A percentile compares a stretch with the other conserved stretches of the same genome.
These are phyloP conservation scores for Urocolius indicus DNA, from an alignment of 2,113 vertebrate genomes.

Conservation along the genomic window DNA sequence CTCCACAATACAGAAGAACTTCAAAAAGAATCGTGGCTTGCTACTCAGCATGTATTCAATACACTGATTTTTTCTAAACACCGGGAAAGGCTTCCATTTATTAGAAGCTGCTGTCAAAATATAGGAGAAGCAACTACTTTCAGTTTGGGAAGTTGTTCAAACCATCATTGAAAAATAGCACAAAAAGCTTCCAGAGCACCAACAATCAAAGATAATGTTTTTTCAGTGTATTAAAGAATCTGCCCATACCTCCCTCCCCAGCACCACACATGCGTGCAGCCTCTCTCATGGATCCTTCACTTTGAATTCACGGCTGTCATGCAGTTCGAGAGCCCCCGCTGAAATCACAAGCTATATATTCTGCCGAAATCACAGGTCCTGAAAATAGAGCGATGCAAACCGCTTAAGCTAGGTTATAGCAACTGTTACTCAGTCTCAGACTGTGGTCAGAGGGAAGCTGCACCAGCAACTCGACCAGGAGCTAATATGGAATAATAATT, in stretches of 20 bases:
- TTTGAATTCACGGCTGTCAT: neutral
- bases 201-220: neutral
- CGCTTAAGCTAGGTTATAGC: rapidly evolving
- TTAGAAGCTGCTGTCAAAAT: constrained; percentile 9
- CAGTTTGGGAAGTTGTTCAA: neutral
- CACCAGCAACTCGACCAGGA: neutral
- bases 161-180: neutral
- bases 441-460: neutral
- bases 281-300: neutral
- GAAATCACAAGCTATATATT: neutral
- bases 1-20: neutral
- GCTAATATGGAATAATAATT: neutral
- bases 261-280: rapidly evolving
- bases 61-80: neutral
- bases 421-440: neutral
- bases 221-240: neutral
- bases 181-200: neutral
- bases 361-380: constrained; percentile 15
- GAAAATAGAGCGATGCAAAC: neutral
- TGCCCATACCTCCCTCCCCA: neutral
- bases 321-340: neutral
- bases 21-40: neutral
- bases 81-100: neutral
- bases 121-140: constrained; percentile 6
- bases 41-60: neutral